Evolutionary conservation across 2,797 vertebrate genomes (phyloP), one percentile per base, ranked within the genome.

Genomic region (Peromyscus nudipes): DNA sequence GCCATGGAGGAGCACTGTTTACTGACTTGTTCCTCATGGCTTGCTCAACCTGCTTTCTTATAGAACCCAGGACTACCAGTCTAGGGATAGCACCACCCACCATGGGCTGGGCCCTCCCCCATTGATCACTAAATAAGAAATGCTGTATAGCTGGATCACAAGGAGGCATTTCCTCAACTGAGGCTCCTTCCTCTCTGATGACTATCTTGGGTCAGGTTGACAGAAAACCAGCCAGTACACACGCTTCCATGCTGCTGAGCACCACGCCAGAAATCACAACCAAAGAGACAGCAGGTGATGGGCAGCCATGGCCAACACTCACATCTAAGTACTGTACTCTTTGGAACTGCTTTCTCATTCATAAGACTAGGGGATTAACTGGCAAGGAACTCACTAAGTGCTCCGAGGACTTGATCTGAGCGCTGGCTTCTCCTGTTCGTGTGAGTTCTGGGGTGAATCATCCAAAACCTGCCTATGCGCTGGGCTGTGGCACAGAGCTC

Each of bases 401-500:
- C 25, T 79, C 65, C 40, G 1, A 55, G 64, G 49, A 64, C n/a
- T 17, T 87, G 79, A 57, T 76, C 11, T 52, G 64, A 65, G 55
- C 2, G n/a, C 73, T 29, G 71, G 40, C 25, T 60, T n/a, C 12
- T 12, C 8, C 0, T 0, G 19, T 3, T 34, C 75, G 57, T 3
- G 57, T 40, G 1, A 3, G 21, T n/a, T 69, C 82, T 52, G 25
- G 49, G 31, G 14, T 0, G 43, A 85, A 79, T 4, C 62, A 62
- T 49, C 67, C 34, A 49, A 49, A 91, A 75, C 62, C 31, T 31
- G 43, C 46, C 34, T 55, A 55, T 55, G 31, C 2, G 4, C 12
- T 9, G 52, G 69, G 23, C 27, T 95, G 64, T 64, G 77, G 76
- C 8, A 55, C 79, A 83, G 69, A 83, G 86, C 57, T 95, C 62